These are phyloP conservation scores for Enteromius mattozi DNA, from an alignment of 2,797 vertebrate species.

Conservation along the genomic window DNA sequence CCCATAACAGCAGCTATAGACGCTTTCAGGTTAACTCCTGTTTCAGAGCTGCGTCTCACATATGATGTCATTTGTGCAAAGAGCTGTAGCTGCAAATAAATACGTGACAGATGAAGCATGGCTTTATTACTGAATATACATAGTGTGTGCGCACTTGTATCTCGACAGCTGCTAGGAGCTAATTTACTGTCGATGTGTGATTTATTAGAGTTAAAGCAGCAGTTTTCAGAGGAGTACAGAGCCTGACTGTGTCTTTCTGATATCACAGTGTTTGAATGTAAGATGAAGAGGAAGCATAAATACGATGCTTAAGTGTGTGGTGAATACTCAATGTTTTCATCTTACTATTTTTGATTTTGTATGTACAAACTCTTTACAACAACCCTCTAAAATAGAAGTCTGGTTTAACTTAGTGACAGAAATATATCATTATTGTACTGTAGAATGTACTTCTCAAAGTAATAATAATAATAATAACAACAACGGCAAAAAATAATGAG, in stretches of 20 bases:
- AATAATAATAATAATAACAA: neutral
- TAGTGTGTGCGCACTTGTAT: neutral
- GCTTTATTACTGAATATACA: constrained; percentile 12
- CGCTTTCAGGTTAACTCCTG: neutral
- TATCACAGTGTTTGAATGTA: neutral
- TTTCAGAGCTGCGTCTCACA: neutral
- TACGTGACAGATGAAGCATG: neutral
- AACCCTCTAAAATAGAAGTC: neutral
- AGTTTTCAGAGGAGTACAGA: neutral
- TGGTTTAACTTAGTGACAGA: neutral
- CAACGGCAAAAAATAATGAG: neutral
- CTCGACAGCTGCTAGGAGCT: neutral
- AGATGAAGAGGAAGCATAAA: neutral
- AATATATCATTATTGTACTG: neutral
- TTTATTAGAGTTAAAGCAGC: constrained; percentile 16
- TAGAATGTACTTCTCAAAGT: neutral
- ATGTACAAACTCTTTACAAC: neutral
- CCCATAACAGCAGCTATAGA: neutral
- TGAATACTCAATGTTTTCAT: neutral
- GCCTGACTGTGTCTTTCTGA: neutral
- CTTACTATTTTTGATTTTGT: neutral
- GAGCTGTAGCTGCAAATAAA: constrained; percentile 1
- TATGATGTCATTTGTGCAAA: constrained; percentile 11
- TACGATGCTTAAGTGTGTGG: neutral
- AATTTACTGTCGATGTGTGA: neutral